Conservation (phyloP, 2,888 invertebrate species). For the Drosophila anceps region DNA sequence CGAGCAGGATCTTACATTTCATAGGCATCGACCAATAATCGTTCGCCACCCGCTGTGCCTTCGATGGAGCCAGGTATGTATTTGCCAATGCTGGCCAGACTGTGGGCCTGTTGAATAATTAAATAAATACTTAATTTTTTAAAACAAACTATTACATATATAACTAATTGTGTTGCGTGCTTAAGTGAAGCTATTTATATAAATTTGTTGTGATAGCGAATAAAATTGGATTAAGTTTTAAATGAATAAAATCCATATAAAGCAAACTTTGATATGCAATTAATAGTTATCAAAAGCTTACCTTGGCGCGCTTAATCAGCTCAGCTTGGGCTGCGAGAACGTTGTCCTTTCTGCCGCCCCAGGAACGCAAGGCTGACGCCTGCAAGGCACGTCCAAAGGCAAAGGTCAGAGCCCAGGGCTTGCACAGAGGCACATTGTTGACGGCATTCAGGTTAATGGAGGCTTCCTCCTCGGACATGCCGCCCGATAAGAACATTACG, state of each 20-base stretch:
- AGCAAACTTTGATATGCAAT: neutral
- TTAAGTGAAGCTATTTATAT: neutral
- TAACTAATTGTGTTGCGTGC: neutral
- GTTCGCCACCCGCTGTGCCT: constrained; percentile 56
- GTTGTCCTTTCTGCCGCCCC: constrained; percentile 97
- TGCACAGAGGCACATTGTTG: constrained; percentile 93
- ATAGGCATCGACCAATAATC: constrained; percentile 28
- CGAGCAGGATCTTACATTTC: constrained; percentile 16
- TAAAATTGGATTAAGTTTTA: neutral
- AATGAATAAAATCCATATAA: neutral
- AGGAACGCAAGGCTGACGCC: constrained; percentile 97
- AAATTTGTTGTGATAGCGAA: neutral
- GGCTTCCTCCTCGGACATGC: constrained; percentile 99
- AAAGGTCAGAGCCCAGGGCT: constrained; percentile 99
- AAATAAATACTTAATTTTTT: no score
- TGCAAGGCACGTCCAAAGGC: constrained; percentile 98
- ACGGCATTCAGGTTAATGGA: constrained; percentile 98
- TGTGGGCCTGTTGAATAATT: constrained; percentile 89
- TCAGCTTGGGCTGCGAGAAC: constrained; percentile 93
- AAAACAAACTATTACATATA: neutral
- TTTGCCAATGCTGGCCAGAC: constrained; percentile 91
- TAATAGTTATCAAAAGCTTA: constrained; percentile 83
- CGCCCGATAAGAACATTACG: constrained; percentile 98
- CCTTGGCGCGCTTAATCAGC: constrained; percentile 96
- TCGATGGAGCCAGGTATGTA: constrained; percentile 90